A percentile compares a stretch with the other conserved stretches of the same genome.
Evolutionary conservation across 2,113 vertebrate species (phyloP).

Genomic region (Takifugu flavidus): DNA sequence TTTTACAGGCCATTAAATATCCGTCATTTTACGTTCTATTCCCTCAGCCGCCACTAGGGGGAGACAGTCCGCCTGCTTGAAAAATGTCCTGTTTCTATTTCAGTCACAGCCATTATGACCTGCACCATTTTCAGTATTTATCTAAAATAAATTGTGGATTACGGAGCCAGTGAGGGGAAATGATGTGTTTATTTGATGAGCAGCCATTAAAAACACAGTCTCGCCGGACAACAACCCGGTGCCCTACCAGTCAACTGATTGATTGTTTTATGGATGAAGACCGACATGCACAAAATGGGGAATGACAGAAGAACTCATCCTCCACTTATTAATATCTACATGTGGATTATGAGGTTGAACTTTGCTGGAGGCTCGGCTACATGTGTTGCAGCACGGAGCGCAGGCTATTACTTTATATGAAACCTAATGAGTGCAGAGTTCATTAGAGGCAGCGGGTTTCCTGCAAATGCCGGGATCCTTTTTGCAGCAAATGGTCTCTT

Average conservation of each 20-base stretch:
- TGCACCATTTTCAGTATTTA: slow-evolving; percentile 56
- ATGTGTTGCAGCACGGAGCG: slow-evolving; percentile 1
- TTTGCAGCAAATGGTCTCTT: slow-evolving; percentile 42
- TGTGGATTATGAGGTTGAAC: slow-evolving; percentile 58
- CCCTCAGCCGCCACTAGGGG: slow-evolving; percentile 65
- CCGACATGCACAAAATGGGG: slow-evolving; percentile 55
- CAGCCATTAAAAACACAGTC: slow-evolving; percentile 49
- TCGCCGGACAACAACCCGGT: slow-evolving; percentile 33
- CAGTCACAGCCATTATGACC: slow-evolving; percentile 44
- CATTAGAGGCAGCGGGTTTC: slow-evolving; percentile 24
- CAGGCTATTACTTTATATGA: slow-evolving; percentile 10
- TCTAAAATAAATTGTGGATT: slow-evolving; percentile 55
- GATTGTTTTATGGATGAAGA: slow-evolving; percentile 59
- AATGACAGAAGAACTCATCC: slow-evolving; percentile 58
- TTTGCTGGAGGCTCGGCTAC: slow-evolving; percentile 1
- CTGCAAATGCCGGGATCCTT: slow-evolving; percentile 19
- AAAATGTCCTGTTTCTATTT: slow-evolving; percentile 11
- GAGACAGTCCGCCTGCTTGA: slow-evolving; percentile 67
- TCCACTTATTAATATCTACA: slow-evolving; percentile 62
- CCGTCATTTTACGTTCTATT: slow-evolving; percentile 12
- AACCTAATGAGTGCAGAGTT: slow-evolving; percentile 14
- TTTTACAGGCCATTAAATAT: slow-evolving; percentile 8
- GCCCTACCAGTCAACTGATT: slow-evolving; percentile 47
- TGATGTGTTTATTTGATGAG: slow-evolving; percentile 57
- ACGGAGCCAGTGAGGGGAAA: slow-evolving; percentile 48